These are phyloP conservation scores for Cephus sareptanus DNA, from an alignment of 2,888 invertebrate genomes.

Conservation along the genomic window DNA sequence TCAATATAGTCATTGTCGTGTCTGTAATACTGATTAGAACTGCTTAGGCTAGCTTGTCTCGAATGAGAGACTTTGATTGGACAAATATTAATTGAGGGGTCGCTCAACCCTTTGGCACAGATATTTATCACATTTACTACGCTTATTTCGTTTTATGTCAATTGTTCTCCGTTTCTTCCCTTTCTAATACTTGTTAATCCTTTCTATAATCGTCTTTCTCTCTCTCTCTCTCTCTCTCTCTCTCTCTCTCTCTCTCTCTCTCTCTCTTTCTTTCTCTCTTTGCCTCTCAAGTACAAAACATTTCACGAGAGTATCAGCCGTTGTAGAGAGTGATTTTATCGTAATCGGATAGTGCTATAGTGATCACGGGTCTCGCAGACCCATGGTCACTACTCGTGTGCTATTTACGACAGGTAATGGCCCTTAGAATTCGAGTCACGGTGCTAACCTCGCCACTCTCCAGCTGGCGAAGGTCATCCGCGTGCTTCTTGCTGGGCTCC, in stretches of 20 bases:
- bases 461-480: conserved; percentile 79
- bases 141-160: background rate
- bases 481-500: conserved; percentile 84
- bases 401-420: conserved; percentile 59
- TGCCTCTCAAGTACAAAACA: background rate
- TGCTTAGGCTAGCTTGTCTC: background rate
- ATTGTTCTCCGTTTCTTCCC: background rate
- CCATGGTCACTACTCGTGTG: conserved; percentile 52
- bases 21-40: background rate
- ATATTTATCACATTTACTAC: background rate
- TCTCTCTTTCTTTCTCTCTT: too few relatives aligned
- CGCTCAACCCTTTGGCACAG: background rate
- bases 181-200: background rate
- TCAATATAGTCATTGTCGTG: background rate
- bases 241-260: too few relatives aligned
- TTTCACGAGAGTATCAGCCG: background rate
- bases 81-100: background rate
- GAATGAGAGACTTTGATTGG: background rate
- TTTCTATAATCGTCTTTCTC: background rate
- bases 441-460: conserved; percentile 84
- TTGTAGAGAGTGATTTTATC: conserved; percentile 34
- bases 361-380: conserved; percentile 53
- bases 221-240: too few relatives aligned
- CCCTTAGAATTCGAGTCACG: conserved; percentile 58
- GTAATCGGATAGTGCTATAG: conserved; percentile 52